A percentile compares a stretch with the other conserved stretches of the same genome.
These are phyloP conservation scores for Penaeus japonicus DNA, from an alignment of 1,140 invertebrate species.

Conservation along the genomic window DNA sequence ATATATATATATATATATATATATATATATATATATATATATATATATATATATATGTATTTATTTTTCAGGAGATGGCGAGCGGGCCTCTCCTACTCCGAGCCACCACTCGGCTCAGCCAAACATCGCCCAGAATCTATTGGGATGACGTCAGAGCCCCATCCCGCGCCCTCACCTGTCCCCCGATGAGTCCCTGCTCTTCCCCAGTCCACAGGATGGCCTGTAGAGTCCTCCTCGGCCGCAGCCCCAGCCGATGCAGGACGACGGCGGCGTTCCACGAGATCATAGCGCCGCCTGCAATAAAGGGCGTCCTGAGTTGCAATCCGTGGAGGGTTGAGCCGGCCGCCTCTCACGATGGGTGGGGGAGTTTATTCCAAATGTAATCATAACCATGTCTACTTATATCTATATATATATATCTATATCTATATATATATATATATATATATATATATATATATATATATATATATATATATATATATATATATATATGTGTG, in stretches of 20 bases:
- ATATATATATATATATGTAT: not conserved
- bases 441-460: too few relatives aligned
- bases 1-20: not conserved
- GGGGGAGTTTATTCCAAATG: not conserved
- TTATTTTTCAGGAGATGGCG: too few relatives aligned
- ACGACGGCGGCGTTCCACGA: constrained; percentile 79
- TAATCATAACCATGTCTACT: too few relatives aligned
- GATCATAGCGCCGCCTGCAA: constrained; percentile 76
- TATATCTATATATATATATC: too few relatives aligned
- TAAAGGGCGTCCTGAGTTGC: not conserved
- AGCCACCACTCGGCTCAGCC: too few relatives aligned
- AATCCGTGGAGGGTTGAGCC: constrained; percentile 75
- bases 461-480: too few relatives aligned
- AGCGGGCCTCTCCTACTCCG: too few relatives aligned
- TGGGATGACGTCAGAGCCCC: not conserved
- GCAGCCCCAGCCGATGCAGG: constrained; percentile 73
- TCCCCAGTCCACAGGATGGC: constrained; percentile 85
- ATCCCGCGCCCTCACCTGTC: constrained; percentile 59
- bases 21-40: constrained; percentile 16
- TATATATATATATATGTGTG: too few relatives aligned
- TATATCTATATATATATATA: too few relatives aligned
- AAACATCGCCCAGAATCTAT: not conserved
- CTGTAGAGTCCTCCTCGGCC: constrained; percentile 76
- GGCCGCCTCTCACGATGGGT: constrained; percentile 63
- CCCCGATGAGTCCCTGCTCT: constrained; percentile 77